Base-by-base conservation (phyloP, 1,140 invertebrate genomes). In the Triops longicaudatus region DNA sequence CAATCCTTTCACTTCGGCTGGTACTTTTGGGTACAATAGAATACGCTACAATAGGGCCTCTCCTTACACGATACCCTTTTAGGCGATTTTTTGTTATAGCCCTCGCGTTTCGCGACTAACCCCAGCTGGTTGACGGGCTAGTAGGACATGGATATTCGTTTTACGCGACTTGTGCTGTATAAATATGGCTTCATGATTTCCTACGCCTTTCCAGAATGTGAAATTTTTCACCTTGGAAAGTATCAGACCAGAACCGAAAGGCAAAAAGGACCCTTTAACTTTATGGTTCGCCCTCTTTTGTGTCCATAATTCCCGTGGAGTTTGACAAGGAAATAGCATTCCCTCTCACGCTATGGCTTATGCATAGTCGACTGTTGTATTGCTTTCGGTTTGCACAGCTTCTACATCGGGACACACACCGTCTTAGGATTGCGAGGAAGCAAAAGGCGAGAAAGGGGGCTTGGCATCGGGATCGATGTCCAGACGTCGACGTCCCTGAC, bases 401-500 rank as follows among this genome's bases (percentile, higher is more conserved):
- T 63, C 14, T 63, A 63, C 17, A 6, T 5, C 14, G 22, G 7
- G 17, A 63, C 14, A 63, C 14, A 63, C 14, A 17, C 17, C 50
- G 50, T 63, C 50, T 63, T 63, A 22, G 50, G 50, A 63, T 6
- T 17, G 14, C 50, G 50, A 63, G 50, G 14, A 17, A 63, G 50
- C 5, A 63, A 22, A 63, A 17, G 50, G 50, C 22, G n/a, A 22
- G 22, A 63, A 63, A 63, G 50, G 50, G 22, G 50, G 50, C 50
- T 22, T 63, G 50, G 50, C 50, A 63, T 63, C 14, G 50, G 50
- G 50, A 63, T 63, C 50, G 50, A 63, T 63, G 50, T 17, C 4
- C 50, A 37, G 50, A 63, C 50, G 50, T 63, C 50, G 50, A 63
- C 50, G 50, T 63, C 50, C 50, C 50, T 63, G 50, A 63, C 50